These are phyloP conservation scores for Rotaria socialis DNA, from an alignment of 2,888 invertebrate genomes.

Conservation along the genomic window DNA sequence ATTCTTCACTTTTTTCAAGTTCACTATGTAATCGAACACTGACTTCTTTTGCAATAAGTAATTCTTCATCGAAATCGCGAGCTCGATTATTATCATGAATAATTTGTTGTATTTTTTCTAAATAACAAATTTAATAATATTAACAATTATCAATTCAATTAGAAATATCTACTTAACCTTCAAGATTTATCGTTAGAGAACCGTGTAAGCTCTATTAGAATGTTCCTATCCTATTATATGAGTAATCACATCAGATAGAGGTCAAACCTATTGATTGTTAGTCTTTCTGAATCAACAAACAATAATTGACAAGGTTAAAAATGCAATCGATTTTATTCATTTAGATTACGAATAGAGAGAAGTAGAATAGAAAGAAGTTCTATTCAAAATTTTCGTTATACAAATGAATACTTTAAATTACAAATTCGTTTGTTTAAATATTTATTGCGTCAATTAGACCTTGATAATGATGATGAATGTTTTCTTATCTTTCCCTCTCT, in stretches of 20 bases:
- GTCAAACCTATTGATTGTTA: background rate
- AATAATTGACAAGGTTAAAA: background rate
- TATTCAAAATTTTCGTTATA: background rate
- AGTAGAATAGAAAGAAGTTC: background rate
- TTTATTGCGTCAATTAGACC: too few species aligned
- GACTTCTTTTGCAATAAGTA: slow-evolving; percentile 70
- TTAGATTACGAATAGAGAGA: background rate
- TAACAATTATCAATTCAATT: too few species aligned
- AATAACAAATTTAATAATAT: background rate
- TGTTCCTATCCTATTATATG: background rate
- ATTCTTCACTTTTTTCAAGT: slow-evolving; percentile 51
- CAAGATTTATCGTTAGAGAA: background rate
- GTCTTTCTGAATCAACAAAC: background rate
- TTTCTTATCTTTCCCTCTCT: too few species aligned
- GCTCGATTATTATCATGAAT: slow-evolving; percentile 57
- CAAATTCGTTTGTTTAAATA: background rate
- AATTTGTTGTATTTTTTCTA: slow-evolving; percentile 51
- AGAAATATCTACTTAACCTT: background rate
- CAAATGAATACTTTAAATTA: background rate
- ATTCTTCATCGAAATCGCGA: slow-evolving; percentile 78
- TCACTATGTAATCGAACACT: slow-evolving; percentile 61
- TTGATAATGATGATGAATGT: too few species aligned
- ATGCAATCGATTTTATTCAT: background rate
- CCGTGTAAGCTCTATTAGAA: too few species aligned
- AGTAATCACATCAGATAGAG: background rate